A percentile compares a stretch with the other conserved stretches of the same genome.
Evolutionary conservation across 2,888 invertebrate genomes (phyloP).

Genomic region (Hecatera dysodea): DNA sequence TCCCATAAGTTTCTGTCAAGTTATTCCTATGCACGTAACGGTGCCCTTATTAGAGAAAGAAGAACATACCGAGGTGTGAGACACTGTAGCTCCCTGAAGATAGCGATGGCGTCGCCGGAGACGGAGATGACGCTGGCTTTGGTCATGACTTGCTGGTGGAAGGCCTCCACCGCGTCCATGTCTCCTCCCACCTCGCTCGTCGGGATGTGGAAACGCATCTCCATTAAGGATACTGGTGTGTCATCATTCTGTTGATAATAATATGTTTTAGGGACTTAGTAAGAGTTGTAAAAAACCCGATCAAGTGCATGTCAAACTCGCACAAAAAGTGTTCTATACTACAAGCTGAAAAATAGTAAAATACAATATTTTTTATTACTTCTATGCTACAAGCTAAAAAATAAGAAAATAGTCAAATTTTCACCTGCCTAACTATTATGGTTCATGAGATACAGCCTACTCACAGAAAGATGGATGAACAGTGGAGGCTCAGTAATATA

Average conservation of each 20-base stretch:
- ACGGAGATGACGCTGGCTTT: slow-evolving; percentile 99
- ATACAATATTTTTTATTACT: too few species aligned
- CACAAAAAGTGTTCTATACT: too few species aligned
- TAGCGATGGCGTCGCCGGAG: slow-evolving; percentile 99
- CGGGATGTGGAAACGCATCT: slow-evolving; percentile 99
- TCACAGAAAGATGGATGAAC: too few species aligned
- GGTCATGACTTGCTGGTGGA: slow-evolving; percentile 98
- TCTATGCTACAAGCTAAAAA: too few species aligned
- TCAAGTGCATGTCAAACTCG: too few species aligned
- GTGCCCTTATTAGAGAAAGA: background rate
- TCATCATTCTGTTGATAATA: slow-evolving; percentile 96
- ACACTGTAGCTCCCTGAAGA: slow-evolving; percentile 99
- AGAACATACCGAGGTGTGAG: slow-evolving; percentile 96
- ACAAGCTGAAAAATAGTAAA: too few species aligned
- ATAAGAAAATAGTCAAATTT: too few species aligned
- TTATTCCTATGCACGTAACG: background rate
- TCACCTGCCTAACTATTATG: too few species aligned
- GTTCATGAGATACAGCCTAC: too few species aligned
- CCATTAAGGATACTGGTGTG: slow-evolving; percentile 98
- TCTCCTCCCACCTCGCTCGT: slow-evolving; percentile 96
- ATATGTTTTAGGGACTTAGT: background rate
- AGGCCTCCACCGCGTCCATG: slow-evolving; percentile 98
- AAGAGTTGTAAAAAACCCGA: background rate
- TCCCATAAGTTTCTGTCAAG: background rate
- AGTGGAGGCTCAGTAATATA: too few species aligned